Evolutionary conservation across 53 echinoderm and acorn worm genomes (phyloP), one percentile per base, ranked within the genome.

Genomic region (Patiria pectinifera): DNA sequence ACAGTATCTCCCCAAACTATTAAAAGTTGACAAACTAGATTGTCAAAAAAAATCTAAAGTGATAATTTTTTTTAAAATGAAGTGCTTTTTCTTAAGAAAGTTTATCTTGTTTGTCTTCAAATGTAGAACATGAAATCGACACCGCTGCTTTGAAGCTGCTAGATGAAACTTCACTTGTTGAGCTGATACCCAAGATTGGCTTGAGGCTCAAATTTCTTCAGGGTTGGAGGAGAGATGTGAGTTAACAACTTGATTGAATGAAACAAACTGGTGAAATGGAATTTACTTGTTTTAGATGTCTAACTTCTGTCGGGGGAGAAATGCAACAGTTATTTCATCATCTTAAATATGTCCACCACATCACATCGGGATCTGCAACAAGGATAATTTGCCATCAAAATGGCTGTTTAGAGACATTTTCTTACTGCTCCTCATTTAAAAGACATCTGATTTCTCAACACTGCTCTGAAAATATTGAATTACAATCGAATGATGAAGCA

Each of bases 131-230:
- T 60, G 89, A 78, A 78, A 59, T 89, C 47, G 89, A 89, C 60
- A 89, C 60, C 10, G 61, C 59, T 48, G 58, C 59, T 61, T 77
- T 89, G 53, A 7, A 77, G 11, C 61, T 89, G 12, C 79, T 89
- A 11, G 80, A 78, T 89, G 89, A 89, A 69, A n/a, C 59, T 53
- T 59, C 78, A 13, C 77, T 89, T 22, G 89, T 59, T 78, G 58
- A 60, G 11, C 15, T 89, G 78, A 89, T 89, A 48, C 89, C 89
- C 58, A 89, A 89, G 63, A 78, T 89, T 61, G 89, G 89, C 24
- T 10, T 89, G 35, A 77, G 89, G 24, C 61, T 78, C 15, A 89
- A 89, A 53, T 89, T 78, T 53, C 24, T 53, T 59, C 62, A 89
- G 11, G 80, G 63, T 44, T 78, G 78, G 79, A 89, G 63, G 78